These are phyloP conservation scores for Drosophila nannoptera DNA, from an alignment of 1,140 invertebrate species.

Conservation along the genomic window DNA sequence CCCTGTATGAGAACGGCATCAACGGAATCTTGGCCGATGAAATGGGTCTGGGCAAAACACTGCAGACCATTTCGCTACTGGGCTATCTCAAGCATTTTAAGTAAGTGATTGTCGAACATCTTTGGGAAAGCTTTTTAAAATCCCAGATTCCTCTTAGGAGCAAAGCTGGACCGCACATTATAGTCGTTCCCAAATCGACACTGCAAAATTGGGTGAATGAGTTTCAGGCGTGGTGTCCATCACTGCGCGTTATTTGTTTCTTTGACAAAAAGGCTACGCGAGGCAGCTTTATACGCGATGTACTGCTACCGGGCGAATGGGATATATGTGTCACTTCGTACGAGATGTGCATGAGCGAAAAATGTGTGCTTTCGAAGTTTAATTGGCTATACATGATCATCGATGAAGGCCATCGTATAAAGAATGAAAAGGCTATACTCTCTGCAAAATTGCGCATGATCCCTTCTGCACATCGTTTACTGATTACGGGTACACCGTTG, in stretches of 20 bases:
- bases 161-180: slow-evolving; percentile 96
- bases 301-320: slow-evolving; percentile 97
- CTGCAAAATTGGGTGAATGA: slow-evolving; percentile 99
- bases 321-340: slow-evolving; percentile 99
- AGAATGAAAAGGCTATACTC: slow-evolving; percentile 99
- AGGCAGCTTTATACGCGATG: slow-evolving; percentile 93
- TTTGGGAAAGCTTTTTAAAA: neutral
- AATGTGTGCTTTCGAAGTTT: slow-evolving; percentile 94
- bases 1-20: slow-evolving; percentile 98
- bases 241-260: slow-evolving; percentile 92
- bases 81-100: slow-evolving; percentile 99
- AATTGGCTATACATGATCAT: slow-evolving; percentile 99
- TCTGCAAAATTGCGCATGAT: slow-evolving; percentile 98
- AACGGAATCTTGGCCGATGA: slow-evolving; percentile 99
- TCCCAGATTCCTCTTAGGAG: slow-evolving; percentile 81
- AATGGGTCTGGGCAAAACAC: slow-evolving; percentile 99
- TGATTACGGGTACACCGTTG: slow-evolving; percentile 96
- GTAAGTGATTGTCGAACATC: slow-evolving; percentile 60
- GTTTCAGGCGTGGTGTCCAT: slow-evolving; percentile 98
- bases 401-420: slow-evolving; percentile 99
- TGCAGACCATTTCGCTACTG: slow-evolving; percentile 98
- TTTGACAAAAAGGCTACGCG: slow-evolving; percentile 97
- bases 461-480: slow-evolving; percentile 96
- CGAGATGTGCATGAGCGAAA: slow-evolving; percentile 98
- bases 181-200: slow-evolving; percentile 99